Percentiles rank a stretch among this genome's conserved stretches.
Evolutionary conservation across 2,888 invertebrate species (phyloP).

Genomic region (Tinea pellionella): DNA sequence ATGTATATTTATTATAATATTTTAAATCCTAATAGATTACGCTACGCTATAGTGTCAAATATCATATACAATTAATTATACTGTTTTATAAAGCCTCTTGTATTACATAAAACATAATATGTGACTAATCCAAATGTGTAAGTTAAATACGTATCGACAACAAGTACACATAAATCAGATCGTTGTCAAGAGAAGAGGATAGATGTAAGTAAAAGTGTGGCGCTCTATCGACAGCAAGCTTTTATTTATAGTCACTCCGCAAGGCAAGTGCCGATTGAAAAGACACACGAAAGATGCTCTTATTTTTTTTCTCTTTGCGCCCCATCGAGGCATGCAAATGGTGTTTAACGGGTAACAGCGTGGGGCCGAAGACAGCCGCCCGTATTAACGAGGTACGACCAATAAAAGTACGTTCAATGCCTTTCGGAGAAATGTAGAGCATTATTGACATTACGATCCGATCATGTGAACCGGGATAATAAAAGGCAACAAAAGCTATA

Average conservation of each 20-base stretch:
- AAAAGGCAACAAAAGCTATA: conserved; percentile 19
- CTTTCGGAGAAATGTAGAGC: conserved; percentile 23
- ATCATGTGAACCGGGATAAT: background rate
- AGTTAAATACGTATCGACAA: background rate
- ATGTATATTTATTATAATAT: no score
- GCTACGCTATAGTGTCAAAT: no score
- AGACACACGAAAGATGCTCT: conserved; percentile 24
- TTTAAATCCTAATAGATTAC: no score
- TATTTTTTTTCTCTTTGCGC: conserved; percentile 28
- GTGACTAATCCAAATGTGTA: background rate
- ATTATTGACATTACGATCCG: conserved; percentile 30
- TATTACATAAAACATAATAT: no score
- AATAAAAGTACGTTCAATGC: conserved; percentile 29
- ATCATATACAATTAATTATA: no score
- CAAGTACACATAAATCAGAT: conserved; percentile 36
- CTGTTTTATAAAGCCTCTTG: no score
- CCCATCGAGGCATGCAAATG: conserved; percentile 46
- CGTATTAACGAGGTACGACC: conserved; percentile 39
- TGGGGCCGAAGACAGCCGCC: conserved; percentile 34
- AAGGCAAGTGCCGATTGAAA: conserved; percentile 43
- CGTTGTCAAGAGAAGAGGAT: conserved; percentile 37
- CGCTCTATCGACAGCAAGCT: conserved; percentile 44
- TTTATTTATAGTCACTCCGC: conserved; percentile 36
- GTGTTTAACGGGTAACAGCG: conserved; percentile 41
- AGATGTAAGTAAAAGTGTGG: conserved; percentile 56